A percentile compares a stretch with the other conserved stretches of the same genome.
Conservation (phyloP, 2,113 vertebrate species). For the Accipiter cooperii region DNA sequence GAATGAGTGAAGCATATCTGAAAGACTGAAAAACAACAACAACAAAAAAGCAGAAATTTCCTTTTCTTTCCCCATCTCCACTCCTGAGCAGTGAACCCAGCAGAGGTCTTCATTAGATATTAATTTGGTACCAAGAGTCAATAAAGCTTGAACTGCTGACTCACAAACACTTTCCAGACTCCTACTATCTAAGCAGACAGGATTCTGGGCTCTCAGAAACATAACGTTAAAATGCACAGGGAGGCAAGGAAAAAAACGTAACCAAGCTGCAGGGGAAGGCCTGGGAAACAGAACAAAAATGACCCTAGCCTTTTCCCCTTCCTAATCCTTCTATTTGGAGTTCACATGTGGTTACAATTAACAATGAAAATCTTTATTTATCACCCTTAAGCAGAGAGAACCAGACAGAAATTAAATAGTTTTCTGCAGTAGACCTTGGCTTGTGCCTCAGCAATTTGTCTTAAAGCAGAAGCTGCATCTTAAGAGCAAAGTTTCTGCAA, state of each 20-base stretch:
- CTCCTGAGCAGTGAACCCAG: background rate
- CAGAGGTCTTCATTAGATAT: background rate
- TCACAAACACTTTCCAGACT: constrained; percentile 33
- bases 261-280: background rate
- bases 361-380: constrained; percentile 4
- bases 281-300: constrained; percentile 18
- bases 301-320: background rate
- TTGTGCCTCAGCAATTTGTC: background rate
- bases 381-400: background rate
- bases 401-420: background rate
- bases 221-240: background rate
- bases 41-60: background rate
- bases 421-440: background rate
- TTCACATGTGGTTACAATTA: constrained; percentile 46
- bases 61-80: background rate
- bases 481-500: background rate
- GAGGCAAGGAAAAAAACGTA: background rate
- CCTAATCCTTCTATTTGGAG: background rate
- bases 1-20: background rate
- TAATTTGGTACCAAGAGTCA: background rate
- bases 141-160: background rate
- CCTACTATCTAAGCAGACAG: background rate
- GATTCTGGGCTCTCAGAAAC: background rate
- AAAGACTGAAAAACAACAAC: background rate
- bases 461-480: background rate